Evolutionary conservation across 2,797 vertebrate genomes (phyloP).

Genomic region (Myotis myotis): DNA sequence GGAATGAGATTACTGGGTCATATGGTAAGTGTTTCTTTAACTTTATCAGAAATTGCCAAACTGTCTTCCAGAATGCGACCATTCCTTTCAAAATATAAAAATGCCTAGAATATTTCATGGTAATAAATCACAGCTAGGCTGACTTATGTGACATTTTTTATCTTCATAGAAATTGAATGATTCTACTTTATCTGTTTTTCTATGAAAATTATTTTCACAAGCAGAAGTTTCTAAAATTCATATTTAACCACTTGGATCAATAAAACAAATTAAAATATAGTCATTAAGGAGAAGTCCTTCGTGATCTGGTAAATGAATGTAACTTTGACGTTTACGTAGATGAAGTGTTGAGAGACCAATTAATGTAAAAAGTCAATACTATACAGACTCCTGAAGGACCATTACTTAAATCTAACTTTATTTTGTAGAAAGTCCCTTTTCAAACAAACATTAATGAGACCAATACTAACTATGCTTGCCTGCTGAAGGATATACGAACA

Average conservation of each 20-base stretch:
- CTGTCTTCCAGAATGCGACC: background rate
- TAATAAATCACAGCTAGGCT: background rate
- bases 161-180: conserved; percentile 28
- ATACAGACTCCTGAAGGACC: conserved; percentile 60
- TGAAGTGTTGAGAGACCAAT: conserved; percentile 65
- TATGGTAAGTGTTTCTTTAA: background rate
- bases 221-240: conserved; percentile 39
- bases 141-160: conserved; percentile 17
- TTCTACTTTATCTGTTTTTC: conserved; percentile 2
- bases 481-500: background rate
- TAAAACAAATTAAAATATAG: conserved; percentile 63
- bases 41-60: conserved; percentile 37
- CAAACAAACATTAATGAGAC: conserved; percentile 69
- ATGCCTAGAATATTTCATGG: background rate
- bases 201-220: conserved; percentile 56
- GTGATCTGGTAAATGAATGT: conserved; percentile 56
- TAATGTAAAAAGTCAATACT: conserved; percentile 72
- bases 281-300: conserved; percentile 33
- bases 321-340: conserved; percentile 40
- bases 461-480: conserved; percentile 66
- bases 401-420: conserved; percentile 68
- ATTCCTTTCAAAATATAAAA: conserved; percentile 62
- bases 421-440: conserved; percentile 63
- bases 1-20: background rate
- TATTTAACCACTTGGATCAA: conserved; percentile 55